Conservation (phyloP, 2,797 vertebrate genomes). For the Phrynocephalus forsythii region DNA sequence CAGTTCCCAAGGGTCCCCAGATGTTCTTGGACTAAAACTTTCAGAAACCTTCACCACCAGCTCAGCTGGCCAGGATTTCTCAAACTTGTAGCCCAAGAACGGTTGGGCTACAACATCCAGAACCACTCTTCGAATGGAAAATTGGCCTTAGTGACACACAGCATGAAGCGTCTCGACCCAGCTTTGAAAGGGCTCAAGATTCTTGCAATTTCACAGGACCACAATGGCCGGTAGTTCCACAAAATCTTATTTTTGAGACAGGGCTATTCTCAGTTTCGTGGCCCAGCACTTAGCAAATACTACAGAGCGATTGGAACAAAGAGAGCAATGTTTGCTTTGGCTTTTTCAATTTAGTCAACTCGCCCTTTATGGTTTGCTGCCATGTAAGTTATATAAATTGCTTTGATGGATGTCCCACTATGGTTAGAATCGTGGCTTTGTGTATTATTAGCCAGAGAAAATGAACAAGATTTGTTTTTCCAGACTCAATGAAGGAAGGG, state of each 20-base stretch:
- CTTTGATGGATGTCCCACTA: slow-evolving; percentile 38
- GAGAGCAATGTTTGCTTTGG: background rate
- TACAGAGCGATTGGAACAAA: background rate
- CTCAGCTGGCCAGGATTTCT: too few species aligned
- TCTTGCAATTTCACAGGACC: too few species aligned
- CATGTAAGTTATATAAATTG: slow-evolving; percentile 25
- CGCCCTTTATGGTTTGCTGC: slow-evolving; percentile 34
- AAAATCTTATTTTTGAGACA: background rate
- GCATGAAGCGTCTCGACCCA: background rate
- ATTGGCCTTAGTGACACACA: background rate
- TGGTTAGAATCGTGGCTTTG: slow-evolving; percentile 34
- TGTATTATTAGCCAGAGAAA: slow-evolving; percentile 40
- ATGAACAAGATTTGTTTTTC: slow-evolving; percentile 36
- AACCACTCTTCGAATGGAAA: background rate
- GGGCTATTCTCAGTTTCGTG: background rate
- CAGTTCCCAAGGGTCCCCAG: too few species aligned
- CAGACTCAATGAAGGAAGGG: background rate
- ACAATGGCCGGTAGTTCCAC: background rate
- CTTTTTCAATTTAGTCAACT: slow-evolving; percentile 22
- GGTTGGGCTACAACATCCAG: too few species aligned
- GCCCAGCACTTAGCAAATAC: background rate
- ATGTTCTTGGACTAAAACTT: too few species aligned
- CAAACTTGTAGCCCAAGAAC: too few species aligned
- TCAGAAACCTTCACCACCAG: too few species aligned
- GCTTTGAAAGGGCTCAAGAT: background rate